A percentile compares a stretch with the other conserved stretches of the same genome.
phyloP scores from a whole-genome alignment of 37 sponge, comb jelly and placozoan species.

The Spongilla lacustris region DNA sequence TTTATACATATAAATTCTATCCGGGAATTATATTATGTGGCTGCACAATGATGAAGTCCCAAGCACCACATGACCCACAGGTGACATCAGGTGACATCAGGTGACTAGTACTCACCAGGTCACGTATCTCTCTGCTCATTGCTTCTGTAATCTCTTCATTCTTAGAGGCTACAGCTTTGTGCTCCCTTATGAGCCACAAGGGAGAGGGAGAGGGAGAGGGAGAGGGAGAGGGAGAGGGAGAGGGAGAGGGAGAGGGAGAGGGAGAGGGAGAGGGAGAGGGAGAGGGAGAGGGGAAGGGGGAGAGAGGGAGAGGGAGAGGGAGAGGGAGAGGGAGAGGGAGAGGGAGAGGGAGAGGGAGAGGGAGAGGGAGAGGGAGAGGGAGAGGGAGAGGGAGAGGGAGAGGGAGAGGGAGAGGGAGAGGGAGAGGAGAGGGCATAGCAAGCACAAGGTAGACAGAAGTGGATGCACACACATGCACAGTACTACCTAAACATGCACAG shows the following conservation, averaged over 20 bases:
- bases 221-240: not conserved
- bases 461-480: too few relatives aligned
- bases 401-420: not conserved
- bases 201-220: not conserved
- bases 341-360: not conserved
- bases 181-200: slow-evolving; percentile 19
- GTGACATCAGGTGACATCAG: too few relatives aligned
- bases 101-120: slow-evolving; percentile 26
- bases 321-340: not conserved
- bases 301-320: slow-evolving; percentile 6
- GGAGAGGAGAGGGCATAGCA: not conserved
- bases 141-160: slow-evolving; percentile 25
- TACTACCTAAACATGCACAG: too few relatives aligned
- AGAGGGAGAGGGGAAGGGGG: not conserved
- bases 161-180: slow-evolving; percentile 34
- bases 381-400: not conserved
- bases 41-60: too few relatives aligned
- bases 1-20: too few relatives aligned
- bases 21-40: too few relatives aligned
- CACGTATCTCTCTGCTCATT: slow-evolving; percentile 29
- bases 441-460: too few relatives aligned
- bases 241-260: slow-evolving; percentile 1
- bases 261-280: slow-evolving; percentile 2
- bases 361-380: not conserved
- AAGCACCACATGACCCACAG: too few relatives aligned